Evolutionary conservation across 2,888 invertebrate genomes (phyloP).

Genomic region (Branchipolynoe longqiensis): DNA sequence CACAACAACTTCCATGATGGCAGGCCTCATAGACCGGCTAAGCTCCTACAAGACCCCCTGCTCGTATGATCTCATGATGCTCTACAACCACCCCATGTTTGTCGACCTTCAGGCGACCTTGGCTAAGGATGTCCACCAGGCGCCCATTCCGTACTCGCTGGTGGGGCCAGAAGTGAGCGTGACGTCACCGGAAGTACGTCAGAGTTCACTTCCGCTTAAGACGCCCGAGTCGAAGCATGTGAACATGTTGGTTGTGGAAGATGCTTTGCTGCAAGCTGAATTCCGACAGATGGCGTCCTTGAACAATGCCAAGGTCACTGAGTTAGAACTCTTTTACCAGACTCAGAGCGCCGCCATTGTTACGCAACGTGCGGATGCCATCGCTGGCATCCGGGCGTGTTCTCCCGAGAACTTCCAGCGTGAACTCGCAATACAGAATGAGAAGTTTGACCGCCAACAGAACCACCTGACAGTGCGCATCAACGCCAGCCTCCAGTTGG

Average conservation of each 20-base stretch:
- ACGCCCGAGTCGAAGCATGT: constrained; percentile 55
- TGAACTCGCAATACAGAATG: constrained; percentile 63
- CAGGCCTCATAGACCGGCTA: constrained; percentile 33
- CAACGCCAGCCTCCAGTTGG: constrained; percentile 72
- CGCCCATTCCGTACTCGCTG: constrained; percentile 66
- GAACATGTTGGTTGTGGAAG: constrained; percentile 73
- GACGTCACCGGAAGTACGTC: not conserved
- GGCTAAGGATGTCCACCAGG: constrained; percentile 68
- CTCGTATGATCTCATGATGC: constrained; percentile 64
- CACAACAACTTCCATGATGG: too few relatives aligned
- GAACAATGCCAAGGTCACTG: constrained; percentile 70
- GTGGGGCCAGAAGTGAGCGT: not conserved
- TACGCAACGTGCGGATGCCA: constrained; percentile 72
- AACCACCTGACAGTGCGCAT: constrained; percentile 74
- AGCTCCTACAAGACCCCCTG: not conserved
- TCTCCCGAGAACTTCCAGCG: constrained; percentile 43
- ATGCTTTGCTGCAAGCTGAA: constrained; percentile 75
- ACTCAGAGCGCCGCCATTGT: constrained; percentile 73
- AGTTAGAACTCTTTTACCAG: constrained; percentile 75
- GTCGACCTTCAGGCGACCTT: constrained; percentile 73
- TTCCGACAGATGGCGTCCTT: constrained; percentile 72
- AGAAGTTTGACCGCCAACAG: constrained; percentile 72
- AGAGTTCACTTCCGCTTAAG: not conserved
- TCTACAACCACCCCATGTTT: constrained; percentile 76
- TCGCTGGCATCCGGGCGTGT: constrained; percentile 27